Conservation (phyloP, 2,113 vertebrate species). For the Catharus bicknelli region DNA sequence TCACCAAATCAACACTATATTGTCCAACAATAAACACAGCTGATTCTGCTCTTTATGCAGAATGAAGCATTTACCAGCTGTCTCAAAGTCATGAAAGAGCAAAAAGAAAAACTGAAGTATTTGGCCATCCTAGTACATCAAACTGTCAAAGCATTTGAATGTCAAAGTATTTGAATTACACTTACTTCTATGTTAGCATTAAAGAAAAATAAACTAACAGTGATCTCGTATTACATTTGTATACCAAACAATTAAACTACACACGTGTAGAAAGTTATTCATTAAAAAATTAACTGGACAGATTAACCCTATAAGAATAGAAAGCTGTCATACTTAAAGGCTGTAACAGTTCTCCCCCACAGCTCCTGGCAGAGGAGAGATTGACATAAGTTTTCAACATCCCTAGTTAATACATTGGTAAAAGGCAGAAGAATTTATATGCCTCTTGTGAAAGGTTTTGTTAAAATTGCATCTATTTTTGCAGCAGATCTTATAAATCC, state of each 20-base stretch:
- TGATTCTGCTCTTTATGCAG: rapidly evolving
- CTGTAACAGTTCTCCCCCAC: background rate
- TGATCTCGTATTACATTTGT: background rate
- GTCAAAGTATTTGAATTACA: background rate
- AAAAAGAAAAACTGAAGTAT: background rate
- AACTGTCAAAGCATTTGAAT: background rate
- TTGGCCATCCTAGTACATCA: background rate
- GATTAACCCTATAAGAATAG: background rate
- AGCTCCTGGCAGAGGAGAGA: background rate
- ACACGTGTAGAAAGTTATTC: background rate
- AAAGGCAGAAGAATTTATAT: slow-evolving; percentile 2
- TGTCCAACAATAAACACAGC: background rate
- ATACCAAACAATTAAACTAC: background rate
- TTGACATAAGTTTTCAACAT: background rate
- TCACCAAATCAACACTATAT: background rate
- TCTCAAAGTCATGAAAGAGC: background rate
- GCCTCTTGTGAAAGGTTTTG: background rate
- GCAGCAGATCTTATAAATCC: background rate
- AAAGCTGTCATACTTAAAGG: background rate
- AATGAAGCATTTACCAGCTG: background rate
- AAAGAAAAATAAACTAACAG: background rate
- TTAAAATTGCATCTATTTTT: slow-evolving; percentile 44
- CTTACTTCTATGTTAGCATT: background rate
- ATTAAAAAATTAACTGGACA: background rate
- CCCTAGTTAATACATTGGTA: background rate